Conservation (phyloP, 2,888 invertebrate species). For the Pocota personata region DNA sequence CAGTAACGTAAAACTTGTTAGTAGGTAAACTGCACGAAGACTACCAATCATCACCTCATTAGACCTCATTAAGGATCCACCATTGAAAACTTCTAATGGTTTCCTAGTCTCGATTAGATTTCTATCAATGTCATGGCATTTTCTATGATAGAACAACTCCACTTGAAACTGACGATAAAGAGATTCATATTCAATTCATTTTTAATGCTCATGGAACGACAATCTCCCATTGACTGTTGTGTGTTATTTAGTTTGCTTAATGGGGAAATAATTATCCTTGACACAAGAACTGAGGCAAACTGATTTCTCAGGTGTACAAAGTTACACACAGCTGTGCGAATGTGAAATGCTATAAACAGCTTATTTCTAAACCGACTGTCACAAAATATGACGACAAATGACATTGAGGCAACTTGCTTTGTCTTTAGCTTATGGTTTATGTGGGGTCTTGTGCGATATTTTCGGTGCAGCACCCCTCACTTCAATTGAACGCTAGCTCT, state of each 20-base stretch:
- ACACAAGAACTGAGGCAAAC: constrained; percentile 38
- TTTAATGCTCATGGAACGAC: constrained; percentile 47
- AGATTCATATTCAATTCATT: constrained; percentile 12
- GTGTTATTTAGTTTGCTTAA: constrained; percentile 28
- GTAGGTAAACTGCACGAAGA: neutral
- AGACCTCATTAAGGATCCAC: neutral
- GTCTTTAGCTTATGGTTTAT: constrained; percentile 7
- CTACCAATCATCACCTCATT: constrained; percentile 10
- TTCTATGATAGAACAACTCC: neutral
- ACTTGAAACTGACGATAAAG: neutral
- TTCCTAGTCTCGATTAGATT: constrained; percentile 38
- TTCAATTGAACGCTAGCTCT: neutral
- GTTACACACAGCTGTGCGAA: constrained; percentile 27
- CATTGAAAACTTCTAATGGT: constrained; percentile 34
- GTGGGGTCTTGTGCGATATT: constrained; percentile 2
- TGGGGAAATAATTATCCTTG: constrained; percentile 68
- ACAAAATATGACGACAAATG: constrained; percentile 52
- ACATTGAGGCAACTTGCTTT: constrained; percentile 61
- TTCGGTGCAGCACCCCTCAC: constrained; percentile 19
- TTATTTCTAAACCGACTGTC: constrained; percentile 56
- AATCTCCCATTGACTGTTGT: constrained; percentile 25
- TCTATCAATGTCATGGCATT: constrained; percentile 30
- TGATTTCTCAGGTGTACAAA: constrained; percentile 63
- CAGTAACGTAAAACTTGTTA: neutral
- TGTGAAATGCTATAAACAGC: constrained; percentile 55